phyloP scores from a whole-genome alignment of 2,888 invertebrate species.

The Drosophila nr. fundita region DNA sequence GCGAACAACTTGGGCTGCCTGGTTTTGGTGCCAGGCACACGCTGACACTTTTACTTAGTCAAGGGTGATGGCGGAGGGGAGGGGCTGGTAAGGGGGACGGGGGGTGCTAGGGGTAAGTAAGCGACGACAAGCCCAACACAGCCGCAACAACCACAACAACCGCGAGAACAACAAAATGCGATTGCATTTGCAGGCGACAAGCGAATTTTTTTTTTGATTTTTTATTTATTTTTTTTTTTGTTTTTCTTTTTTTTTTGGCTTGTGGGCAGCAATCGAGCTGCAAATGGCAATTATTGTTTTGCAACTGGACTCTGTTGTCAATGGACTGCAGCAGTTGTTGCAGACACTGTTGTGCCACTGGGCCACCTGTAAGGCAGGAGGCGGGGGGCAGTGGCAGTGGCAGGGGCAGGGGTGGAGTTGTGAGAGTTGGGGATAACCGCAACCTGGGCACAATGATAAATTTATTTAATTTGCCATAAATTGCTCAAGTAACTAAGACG shows the following conservation, averaged over 20 bases:
- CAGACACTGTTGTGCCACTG: neutral
- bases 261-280: conserved; percentile 51
- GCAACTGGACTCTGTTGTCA: conserved; percentile 44
- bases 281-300: conserved; percentile 51
- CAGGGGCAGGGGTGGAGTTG: neutral
- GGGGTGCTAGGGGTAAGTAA: neutral
- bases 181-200: conserved; percentile 25
- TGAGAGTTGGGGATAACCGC: conserved; percentile 15
- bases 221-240: neutral
- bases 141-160: neutral
- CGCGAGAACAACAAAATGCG: conserved; percentile 14
- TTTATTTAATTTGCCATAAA: conserved; percentile 82
- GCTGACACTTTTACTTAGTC: conserved; percentile 77
- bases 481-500: conserved; percentile 79
- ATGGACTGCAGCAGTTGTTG: conserved; percentile 6
- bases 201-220: conserved; percentile 15
- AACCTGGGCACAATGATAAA: conserved; percentile 77
- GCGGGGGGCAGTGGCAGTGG: neutral
- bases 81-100: neutral
- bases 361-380: neutral
- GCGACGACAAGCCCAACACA: conserved; percentile 17
- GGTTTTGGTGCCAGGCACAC: conserved; percentile 68
- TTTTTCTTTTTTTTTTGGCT: conserved; percentile 21
- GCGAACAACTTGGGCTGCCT: conserved; percentile 51
- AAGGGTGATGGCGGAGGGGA: neutral